Evolutionary conservation across 2,797 vertebrate species (phyloP).

Genomic region (Mus spretus): DNA sequence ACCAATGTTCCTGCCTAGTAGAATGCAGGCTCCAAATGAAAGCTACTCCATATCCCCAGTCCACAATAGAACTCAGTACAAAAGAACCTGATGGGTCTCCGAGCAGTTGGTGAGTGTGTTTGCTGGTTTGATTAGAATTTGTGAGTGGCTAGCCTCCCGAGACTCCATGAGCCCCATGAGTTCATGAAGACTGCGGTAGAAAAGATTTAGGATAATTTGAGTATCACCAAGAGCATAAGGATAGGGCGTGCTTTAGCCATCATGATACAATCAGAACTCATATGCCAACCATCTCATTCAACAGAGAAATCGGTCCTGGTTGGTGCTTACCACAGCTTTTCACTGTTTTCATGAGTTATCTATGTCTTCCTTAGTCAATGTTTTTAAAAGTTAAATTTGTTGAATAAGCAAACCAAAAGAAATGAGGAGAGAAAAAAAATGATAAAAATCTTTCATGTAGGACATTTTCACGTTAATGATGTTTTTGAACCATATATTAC

Average conservation of each 20-base stretch:
- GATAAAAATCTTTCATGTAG: background rate
- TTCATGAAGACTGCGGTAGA: constrained; percentile 36
- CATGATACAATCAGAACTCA: background rate
- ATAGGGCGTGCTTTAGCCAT: background rate
- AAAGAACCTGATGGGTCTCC: background rate
- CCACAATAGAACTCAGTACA: background rate
- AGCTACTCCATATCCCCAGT: background rate
- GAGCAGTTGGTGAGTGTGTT: background rate
- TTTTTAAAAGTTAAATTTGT: constrained; percentile 6
- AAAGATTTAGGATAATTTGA: constrained; percentile 40
- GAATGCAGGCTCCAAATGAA: background rate
- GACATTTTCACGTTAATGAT: constrained; percentile 49
- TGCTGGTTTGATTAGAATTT: constrained; percentile 38
- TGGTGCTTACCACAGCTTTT: constrained; percentile 20
- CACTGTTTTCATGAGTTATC: constrained; percentile 43
- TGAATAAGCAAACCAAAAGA: constrained; percentile 13
- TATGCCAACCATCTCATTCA: constrained; percentile 31
- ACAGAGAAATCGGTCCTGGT: constrained; percentile 12
- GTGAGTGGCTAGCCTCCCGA: constrained; percentile 8
- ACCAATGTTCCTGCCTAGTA: background rate
- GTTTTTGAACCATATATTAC: background rate
- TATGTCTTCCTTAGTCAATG: background rate
- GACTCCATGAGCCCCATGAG: background rate
- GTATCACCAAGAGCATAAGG: constrained; percentile 3
- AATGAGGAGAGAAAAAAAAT: background rate